phyloP scores from a whole-genome alignment of 2,888 invertebrate species.

The Pristionchus entomophagus region DNA sequence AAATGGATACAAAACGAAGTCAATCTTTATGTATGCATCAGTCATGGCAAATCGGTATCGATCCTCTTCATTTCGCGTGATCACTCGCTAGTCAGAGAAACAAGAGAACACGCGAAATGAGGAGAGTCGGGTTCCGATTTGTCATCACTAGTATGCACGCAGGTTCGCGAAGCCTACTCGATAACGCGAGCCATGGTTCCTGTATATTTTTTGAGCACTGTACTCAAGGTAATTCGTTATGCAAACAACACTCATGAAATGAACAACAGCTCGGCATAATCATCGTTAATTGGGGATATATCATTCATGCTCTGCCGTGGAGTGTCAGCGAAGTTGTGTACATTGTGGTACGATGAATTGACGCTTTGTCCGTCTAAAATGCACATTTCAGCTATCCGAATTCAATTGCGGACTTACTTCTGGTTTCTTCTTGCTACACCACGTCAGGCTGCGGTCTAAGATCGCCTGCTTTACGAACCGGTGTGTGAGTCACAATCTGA shows the following conservation, averaged over 20 bases:
- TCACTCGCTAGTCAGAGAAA: too few relatives aligned
- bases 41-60: too few relatives aligned
- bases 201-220: neutral
- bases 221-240: neutral
- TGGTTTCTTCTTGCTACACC: neutral
- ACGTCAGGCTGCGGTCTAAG: neutral
- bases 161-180: neutral
- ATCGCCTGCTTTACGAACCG: neutral
- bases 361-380: neutral
- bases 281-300: neutral
- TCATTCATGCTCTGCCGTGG: neutral
- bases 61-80: too few relatives aligned
- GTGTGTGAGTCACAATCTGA: neutral
- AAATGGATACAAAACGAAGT: neutral
- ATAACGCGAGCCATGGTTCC: too few relatives aligned
- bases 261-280: neutral
- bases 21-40: too few relatives aligned
- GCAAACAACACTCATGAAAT: too few relatives aligned
- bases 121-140: too few relatives aligned
- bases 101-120: too few relatives aligned
- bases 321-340: neutral
- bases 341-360: too few relatives aligned
- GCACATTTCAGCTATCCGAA: neutral
- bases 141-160: too few relatives aligned
- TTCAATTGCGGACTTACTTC: neutral